phyloP scores from a whole-genome alignment of 1,140 invertebrate genomes.

The Zaprionus gabonicus region DNA sequence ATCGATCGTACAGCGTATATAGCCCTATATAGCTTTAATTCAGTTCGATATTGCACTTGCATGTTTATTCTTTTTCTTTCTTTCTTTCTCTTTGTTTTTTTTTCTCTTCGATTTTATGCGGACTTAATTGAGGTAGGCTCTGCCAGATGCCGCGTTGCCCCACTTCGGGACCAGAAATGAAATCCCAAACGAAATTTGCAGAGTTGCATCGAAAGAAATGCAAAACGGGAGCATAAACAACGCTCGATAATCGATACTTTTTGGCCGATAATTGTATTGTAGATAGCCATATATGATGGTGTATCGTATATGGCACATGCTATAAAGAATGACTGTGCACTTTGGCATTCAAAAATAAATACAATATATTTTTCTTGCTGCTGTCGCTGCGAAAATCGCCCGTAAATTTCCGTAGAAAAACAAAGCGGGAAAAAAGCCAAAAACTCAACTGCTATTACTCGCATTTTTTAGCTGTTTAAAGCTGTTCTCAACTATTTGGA shows the following conservation, averaged over 20 bases:
- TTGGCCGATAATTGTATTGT: not conserved
- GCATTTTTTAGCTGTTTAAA: not conserved
- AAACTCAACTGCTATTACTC: not conserved
- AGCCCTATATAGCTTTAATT: not conserved
- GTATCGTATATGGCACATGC: not conserved
- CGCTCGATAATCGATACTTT: not conserved
- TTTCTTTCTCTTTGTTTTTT: constrained; percentile 1
- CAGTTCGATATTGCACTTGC: constrained; percentile 4
- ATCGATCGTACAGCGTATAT: not conserved
- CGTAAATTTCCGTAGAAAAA: not conserved
- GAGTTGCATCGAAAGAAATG: not conserved
- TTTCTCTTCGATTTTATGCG: constrained; percentile 7
- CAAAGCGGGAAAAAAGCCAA: not conserved
- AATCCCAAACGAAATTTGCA: constrained; percentile 23
- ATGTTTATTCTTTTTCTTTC: constrained; percentile 10
- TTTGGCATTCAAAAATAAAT: not conserved
- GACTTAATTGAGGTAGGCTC: constrained; percentile 73
- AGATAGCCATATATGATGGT: not conserved
- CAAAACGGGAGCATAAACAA: constrained; percentile 2
- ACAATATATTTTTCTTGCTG: not conserved
- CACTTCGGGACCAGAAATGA: constrained; percentile 36
- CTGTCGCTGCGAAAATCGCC: not conserved
- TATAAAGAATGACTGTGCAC: too few relatives aligned
- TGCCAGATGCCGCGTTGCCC: constrained; percentile 13
- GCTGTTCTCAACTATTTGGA: too few relatives aligned